phyloP scores from a whole-genome alignment of 2,888 invertebrate genomes.

The Aricia artaxerxes region DNA sequence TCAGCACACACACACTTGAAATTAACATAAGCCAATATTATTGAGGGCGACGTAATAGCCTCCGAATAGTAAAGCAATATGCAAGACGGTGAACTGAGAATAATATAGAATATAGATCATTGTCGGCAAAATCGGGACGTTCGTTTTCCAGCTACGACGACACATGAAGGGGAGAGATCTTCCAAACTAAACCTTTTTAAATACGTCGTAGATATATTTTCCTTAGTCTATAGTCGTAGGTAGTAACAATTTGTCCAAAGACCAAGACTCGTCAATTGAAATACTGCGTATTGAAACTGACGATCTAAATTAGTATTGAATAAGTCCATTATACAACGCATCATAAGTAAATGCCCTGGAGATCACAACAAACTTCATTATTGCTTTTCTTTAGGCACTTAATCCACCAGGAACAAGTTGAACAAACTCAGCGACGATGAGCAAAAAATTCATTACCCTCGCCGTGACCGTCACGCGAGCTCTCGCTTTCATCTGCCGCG shows the following conservation, averaged over 20 bases:
- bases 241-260: no score
- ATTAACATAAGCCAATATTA: background rate
- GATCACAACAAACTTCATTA: background rate
- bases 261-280: no score
- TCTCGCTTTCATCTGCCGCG: slow-evolving; percentile 20
- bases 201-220: no score
- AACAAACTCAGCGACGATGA: background rate
- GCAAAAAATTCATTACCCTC: background rate
- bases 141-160: no score
- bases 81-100: background rate
- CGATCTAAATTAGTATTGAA: no score
- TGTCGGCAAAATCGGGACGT: no score
- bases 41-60: background rate
- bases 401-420: slow-evolving; percentile 6
- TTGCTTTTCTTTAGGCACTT: background rate
- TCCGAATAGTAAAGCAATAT: background rate
- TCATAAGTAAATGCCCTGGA: background rate
- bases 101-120: background rate
- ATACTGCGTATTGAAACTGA: no score
- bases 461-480: slow-evolving; percentile 5
- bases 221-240: no score
- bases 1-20: background rate
- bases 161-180: no score
- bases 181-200: no score
- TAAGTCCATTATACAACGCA: no score